Base-by-base conservation (phyloP, 2,113 vertebrate species). In the Uria aalge region DNA sequence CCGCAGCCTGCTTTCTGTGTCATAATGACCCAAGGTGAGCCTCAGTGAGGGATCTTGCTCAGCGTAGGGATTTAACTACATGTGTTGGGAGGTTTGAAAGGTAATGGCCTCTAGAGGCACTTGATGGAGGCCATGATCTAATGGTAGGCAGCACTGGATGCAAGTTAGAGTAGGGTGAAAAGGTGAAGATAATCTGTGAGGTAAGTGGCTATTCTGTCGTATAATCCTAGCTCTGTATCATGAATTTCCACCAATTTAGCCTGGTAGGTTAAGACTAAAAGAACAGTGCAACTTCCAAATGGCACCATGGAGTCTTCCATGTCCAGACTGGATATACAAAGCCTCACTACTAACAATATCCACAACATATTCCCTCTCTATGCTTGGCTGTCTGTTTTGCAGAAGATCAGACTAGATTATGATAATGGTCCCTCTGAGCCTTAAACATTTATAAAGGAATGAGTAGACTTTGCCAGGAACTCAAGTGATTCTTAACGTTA, bases 381-480 rank as follows among this genome's bases (percentile, higher is more conserved):
- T 75, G 27, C 43, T 79, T 85, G 73, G 21, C 56, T 95, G 40
- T 43, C 77, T 60, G 34, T 75, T 92, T 62, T 85, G 71, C 12
- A 15, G 52, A 89, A 87, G 74, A 88, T 88, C 36, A 69, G 88
- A 57, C 36, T 74, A 83, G 50, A 62, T 90, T 90, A 85, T 53
- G 53, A 26, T 84, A 93, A 45, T 67, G 8, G 63, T 68, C 32
- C 26, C 57, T 40, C 22, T 47, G 73, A 81, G 56, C 73, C 84
- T 94, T 87, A 78, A 94, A 79, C 12, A 34, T 55, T 91, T 92
- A 17, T 91, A 62, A 82, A 94, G 53, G n/a, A 92, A 84, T 74
- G 64, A 76, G 36, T 38, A 78, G 36, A 62, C 57, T 89, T 95
- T 91, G 36, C 41, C 77, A 91, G 66, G 53, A 94, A 85, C 48